Evolutionary conservation across 2,888 invertebrate species (phyloP), one percentile per base, ranked within the genome.

Genomic region (Smittia aterrima): DNA sequence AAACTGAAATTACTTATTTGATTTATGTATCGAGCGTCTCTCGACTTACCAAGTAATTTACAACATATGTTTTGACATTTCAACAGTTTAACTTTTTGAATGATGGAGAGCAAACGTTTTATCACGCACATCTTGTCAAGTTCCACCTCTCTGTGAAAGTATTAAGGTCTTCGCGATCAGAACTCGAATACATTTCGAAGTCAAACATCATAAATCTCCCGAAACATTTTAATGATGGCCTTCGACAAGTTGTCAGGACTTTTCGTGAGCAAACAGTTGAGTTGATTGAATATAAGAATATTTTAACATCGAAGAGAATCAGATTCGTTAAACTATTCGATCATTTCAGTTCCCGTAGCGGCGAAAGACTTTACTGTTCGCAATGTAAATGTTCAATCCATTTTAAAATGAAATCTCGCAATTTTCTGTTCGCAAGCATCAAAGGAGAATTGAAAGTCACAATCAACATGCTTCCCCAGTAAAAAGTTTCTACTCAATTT

Each of bases 11-110:
- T n/a, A n/a, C n/a, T n/a, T n/a, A 9, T 27, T 27, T 27, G 18
- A 58, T 22, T 22, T 58, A n/a, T 22, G 11, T 22, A 22, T 58
- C 58, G 53, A 2, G 53, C 18, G 53, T 16, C 22, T 58, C 11
- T 58, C 11, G 6, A 64, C n/a, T 64, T 27, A 9, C n/a, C 2
- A 27, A 64, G 25, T 54, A 68, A 47, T 68, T n/a, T 40, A 40
- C 0, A 53, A 54, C 70, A 70, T 70, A 53, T 70, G 70, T 70
- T 53, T 47, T 54, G 54, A 70, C 70, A 70, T 70, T 70, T 70
- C 1, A 53, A 70, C 70, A 67, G 40, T 70, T 70, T 70, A 70
- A 70, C 70, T 70, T 70, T 41, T 41, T 18, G 13, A 24, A 54
- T 54, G 47, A 16, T 41, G 38, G 4, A 24, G 64, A 70, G 4